Evolutionary conservation across 2,797 vertebrate species (phyloP).

Genomic region (Cygnus olor): DNA sequence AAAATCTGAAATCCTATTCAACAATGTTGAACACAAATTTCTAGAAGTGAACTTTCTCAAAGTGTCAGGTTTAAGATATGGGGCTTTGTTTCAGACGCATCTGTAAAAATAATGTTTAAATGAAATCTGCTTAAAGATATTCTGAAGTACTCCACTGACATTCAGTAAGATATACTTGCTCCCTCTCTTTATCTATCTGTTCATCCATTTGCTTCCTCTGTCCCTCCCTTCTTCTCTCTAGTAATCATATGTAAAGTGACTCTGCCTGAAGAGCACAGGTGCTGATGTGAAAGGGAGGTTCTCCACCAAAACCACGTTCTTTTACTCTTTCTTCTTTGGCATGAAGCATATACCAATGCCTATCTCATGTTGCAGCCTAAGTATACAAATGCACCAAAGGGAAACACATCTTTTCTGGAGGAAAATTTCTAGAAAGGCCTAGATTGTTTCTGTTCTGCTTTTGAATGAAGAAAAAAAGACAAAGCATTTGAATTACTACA

Average conservation of each 20-base stretch:
- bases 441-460: not conserved
- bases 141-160: not conserved
- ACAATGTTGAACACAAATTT: not conserved
- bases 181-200: not conserved
- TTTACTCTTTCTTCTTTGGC: not conserved
- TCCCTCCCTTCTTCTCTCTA: not conserved
- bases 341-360: not conserved
- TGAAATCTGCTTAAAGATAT: not conserved
- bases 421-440: not conserved
- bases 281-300: not conserved
- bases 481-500: not conserved
- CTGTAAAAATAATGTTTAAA: not conserved
- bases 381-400: not conserved
- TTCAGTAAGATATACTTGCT: not conserved
- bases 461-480: not conserved
- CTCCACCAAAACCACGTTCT: not conserved
- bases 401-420: not conserved
- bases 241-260: fast-evolving
- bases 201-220: not conserved
- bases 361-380: not conserved
- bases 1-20: not conserved
- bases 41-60: not conserved
- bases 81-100: not conserved
- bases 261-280: not conserved
- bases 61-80: not conserved